Evolutionary conservation across 1,140 invertebrate genomes (phyloP).

Genomic region (Lysiphlebus fabarum): DNA sequence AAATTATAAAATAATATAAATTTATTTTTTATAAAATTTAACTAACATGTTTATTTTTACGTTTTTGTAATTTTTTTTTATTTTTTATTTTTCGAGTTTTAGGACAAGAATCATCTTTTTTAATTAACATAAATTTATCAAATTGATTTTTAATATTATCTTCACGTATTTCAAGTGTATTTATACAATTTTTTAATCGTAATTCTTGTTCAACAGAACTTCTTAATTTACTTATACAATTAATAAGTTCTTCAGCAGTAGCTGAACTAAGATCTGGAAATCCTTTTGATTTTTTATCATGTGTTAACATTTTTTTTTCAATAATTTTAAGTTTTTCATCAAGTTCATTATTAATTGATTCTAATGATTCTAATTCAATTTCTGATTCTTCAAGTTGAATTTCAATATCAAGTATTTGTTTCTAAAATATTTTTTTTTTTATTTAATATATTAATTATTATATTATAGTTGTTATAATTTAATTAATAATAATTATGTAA

Average conservation of each 20-base stretch:
- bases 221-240: conserved; percentile 39
- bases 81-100: conserved; percentile 14
- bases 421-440: conserved; percentile 21
- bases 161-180: conserved; percentile 39
- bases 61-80: background rate
- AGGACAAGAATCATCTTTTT: conserved; percentile 19
- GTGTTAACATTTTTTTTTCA: conserved; percentile 26
- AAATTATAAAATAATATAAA: too few species aligned
- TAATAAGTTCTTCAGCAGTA: conserved; percentile 39
- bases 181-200: conserved; percentile 38
- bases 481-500: conserved; percentile 25
- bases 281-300: conserved; percentile 27
- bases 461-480: too few species aligned
- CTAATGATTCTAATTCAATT: conserved; percentile 39
- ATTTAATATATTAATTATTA: too few species aligned
- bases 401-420: conserved; percentile 46
- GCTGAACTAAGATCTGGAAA: conserved; percentile 39
- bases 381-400: conserved; percentile 41
- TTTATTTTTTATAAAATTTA: background rate
- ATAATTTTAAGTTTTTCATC: conserved; percentile 25
- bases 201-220: conserved; percentile 41
- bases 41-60: background rate
- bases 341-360: conserved; percentile 38
- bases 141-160: conserved; percentile 37
- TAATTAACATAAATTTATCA: conserved; percentile 25